Evolutionary conservation across 1,140 invertebrate species (phyloP).

Genomic region (Drosophila burlai): DNA sequence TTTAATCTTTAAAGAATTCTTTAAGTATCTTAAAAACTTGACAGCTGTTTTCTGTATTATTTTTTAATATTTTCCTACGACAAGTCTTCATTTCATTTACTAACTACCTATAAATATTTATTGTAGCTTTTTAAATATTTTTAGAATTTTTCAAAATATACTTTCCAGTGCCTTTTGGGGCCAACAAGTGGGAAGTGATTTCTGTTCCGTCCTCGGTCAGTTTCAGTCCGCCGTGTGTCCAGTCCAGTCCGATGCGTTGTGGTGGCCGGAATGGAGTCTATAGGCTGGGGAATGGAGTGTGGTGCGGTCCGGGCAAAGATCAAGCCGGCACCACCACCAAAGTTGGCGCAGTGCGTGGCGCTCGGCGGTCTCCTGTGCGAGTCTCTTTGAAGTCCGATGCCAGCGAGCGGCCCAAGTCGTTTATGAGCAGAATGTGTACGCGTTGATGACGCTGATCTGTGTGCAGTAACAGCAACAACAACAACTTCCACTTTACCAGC

Average conservation of each 20-base stretch:
- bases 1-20: not conserved
- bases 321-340: conserved; percentile 70
- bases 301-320: conserved; percentile 62
- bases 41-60: not conserved
- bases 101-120: not conserved
- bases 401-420: conserved; percentile 57
- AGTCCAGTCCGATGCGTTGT: conserved; percentile 10
- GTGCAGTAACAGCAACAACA: conserved; percentile 55
- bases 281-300: conserved; percentile 9
- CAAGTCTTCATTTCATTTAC: not conserved
- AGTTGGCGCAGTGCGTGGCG: conserved; percentile 73
- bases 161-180: conserved; percentile 17
- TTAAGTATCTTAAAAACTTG: not conserved
- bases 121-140: not conserved
- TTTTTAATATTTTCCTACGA: not conserved
- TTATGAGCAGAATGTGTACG: conserved; percentile 73
- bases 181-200: conserved; percentile 80
- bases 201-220: conserved; percentile 23
- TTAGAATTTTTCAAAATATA: not conserved
- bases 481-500: not conserved
- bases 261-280: conserved; percentile 4
- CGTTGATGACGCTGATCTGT: conserved; percentile 74
- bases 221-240: not conserved
- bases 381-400: conserved; percentile 72
- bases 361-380: conserved; percentile 53